Conservation (phyloP, 2,888 invertebrate genomes). For the Caenorhabditis sp. region DNA sequence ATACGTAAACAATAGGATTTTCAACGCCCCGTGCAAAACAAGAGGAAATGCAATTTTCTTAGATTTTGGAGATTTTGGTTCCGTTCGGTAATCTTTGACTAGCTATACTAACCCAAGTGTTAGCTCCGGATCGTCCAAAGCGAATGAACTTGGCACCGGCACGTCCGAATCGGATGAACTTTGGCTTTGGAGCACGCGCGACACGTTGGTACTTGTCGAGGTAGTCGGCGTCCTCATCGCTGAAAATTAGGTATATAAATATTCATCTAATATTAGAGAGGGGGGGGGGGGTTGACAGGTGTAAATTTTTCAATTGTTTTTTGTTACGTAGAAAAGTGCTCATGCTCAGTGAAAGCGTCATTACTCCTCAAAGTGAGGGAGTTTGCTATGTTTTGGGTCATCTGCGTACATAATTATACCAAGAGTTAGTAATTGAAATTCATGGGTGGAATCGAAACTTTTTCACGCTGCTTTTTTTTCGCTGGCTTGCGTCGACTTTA, state of each 20-base stretch:
- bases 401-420: neutral
- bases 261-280: slow-evolving; percentile 15
- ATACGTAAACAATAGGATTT: slow-evolving; percentile 31
- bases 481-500: neutral
- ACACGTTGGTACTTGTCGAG: slow-evolving; percentile 57
- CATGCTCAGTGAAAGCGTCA: too few species aligned
- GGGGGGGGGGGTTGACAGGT: neutral
- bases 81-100: slow-evolving; percentile 4
- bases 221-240: slow-evolving; percentile 51
- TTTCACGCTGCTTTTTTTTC: neutral
- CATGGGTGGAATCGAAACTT: too few species aligned
- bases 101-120: slow-evolving; percentile 69
- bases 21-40: neutral
- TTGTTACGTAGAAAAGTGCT: slow-evolving; percentile 9
- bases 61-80: slow-evolving; percentile 9
- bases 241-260: slow-evolving; percentile 30
- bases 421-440: slow-evolving; percentile 17
- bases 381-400: neutral
- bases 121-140: slow-evolving; percentile 76
- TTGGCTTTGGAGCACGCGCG: slow-evolving; percentile 77
- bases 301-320: too few species aligned
- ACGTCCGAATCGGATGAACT: slow-evolving; percentile 81
- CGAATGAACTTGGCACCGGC: slow-evolving; percentile 80
- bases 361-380: neutral
- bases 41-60: slow-evolving; percentile 13